phyloP scores from a whole-genome alignment of 2,113 vertebrate genomes.

The Crocuta crocuta region DNA sequence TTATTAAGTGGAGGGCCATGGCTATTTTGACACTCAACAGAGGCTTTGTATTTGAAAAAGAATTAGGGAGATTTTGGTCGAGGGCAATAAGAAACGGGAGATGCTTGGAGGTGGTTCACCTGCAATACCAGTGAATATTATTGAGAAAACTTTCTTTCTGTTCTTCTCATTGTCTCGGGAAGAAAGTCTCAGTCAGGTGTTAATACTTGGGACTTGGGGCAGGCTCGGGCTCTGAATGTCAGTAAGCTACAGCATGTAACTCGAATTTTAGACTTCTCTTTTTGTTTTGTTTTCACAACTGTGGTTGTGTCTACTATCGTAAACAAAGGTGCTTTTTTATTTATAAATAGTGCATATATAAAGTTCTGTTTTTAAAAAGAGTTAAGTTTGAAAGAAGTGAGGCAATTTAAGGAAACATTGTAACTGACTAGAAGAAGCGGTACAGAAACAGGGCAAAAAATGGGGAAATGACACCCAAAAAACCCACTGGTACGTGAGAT shows the following conservation, averaged over 20 bases:
- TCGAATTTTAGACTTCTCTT: background rate
- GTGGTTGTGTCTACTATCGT: background rate
- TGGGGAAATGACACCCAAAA: background rate
- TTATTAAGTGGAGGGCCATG: background rate
- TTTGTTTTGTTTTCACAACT: background rate
- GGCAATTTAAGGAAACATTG: background rate
- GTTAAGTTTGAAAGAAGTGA: background rate
- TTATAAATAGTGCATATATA: background rate
- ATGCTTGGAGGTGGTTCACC: background rate
- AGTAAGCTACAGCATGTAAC: background rate
- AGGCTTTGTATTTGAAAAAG: background rate
- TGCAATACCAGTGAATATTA: background rate
- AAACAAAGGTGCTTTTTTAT: background rate
- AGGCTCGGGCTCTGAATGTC: background rate
- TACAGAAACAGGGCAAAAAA: background rate
- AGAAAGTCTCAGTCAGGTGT: background rate
- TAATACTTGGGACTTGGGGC: background rate
- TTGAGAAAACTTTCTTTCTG: background rate
- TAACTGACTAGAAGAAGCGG: background rate
- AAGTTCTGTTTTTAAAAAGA: background rate
- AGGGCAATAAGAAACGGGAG: background rate
- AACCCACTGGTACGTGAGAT: background rate
- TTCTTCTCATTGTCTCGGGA: background rate
- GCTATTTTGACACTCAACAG: constrained; percentile 39
- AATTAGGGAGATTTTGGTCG: background rate